A percentile compares a stretch with the other conserved stretches of the same genome.
Evolutionary conservation across 92 coral and sea anemone genomes (phyloP).

Genomic region (Palythoa grandiflora): DNA sequence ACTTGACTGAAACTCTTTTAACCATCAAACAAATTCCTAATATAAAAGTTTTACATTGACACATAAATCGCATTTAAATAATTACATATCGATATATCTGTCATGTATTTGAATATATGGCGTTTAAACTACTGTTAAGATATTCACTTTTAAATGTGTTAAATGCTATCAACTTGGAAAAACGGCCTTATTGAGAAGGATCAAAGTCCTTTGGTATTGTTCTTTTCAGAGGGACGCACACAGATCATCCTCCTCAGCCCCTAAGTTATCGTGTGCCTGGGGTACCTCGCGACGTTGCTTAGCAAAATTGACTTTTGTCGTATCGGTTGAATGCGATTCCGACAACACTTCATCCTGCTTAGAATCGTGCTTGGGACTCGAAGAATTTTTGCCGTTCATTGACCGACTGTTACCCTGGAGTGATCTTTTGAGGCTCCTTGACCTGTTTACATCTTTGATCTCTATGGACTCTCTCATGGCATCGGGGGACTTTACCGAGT

Average conservation of each 20-base stretch:
- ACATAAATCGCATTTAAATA: no score
- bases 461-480: no score
- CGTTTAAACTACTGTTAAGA: not conserved
- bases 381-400: not conserved
- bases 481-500: no score
- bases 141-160: not conserved
- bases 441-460: no score
- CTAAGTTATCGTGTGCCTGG: slow-evolving; percentile 26
- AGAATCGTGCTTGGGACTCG: not conserved
- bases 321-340: not conserved
- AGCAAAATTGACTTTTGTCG: not conserved
- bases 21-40: no score
- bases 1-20: no score
- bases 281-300: slow-evolving; percentile 8
- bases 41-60: no score
- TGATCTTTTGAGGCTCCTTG: no score
- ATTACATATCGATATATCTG: no score
- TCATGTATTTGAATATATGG: no score
- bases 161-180: not conserved
- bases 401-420: no score
- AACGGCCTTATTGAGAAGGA: not conserved
- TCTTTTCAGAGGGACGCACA: slow-evolving; percentile 13
- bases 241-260: slow-evolving; percentile 5
- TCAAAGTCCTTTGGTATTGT: not conserved
- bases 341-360: not conserved